Base-by-base conservation (phyloP, 2,113 vertebrate genomes). In the Cyprinus carpio region DNA sequence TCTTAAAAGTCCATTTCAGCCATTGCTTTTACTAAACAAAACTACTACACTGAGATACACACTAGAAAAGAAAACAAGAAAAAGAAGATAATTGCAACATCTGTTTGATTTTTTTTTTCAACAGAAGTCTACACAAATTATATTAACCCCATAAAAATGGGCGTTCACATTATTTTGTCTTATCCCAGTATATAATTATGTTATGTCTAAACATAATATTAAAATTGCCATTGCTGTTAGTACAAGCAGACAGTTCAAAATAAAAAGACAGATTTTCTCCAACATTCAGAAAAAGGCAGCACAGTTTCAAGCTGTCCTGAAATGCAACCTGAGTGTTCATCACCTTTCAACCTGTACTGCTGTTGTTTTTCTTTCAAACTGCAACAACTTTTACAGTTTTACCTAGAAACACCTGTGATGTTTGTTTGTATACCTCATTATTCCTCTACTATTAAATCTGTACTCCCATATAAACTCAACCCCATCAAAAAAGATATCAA, bases 241-340 rank as follows among this genome's bases (percentile, higher is more conserved):
- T 88, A 86, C 18, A 82, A 87, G 85, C 34, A 23, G 69, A 37
- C 13, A 82, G 40, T 60, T 60, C n/a, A 46, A 74, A 74, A 54
- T 11, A 5, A 90, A 93, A 90, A 92, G 90, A 90, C 89, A 92
- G 90, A 89, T 89, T 85, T 82, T 79, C 80, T 90, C 58, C 84
- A 84, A 71, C 74, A 62, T 78, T 90, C 56, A 81, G 79, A 40
- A 43, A 56, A 34, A 54, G 49, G 46, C 8, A 75, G 34, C 29
- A 78, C 6, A 40, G 20, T 54, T 20, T 51, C 31, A 69, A 37
- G 81, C 31, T 43, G 2, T 67, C 82, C 40, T 81, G 62, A 85
- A 49, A 29, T 76, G 74, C 74, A 40, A 40, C 40, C 7, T 8
- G 25, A 20, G 67, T 20, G 0, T 71, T 20, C 31, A 71, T 20